Base-by-base conservation (phyloP, 2,888 invertebrate genomes). In the Drosophila pegasa region DNA sequence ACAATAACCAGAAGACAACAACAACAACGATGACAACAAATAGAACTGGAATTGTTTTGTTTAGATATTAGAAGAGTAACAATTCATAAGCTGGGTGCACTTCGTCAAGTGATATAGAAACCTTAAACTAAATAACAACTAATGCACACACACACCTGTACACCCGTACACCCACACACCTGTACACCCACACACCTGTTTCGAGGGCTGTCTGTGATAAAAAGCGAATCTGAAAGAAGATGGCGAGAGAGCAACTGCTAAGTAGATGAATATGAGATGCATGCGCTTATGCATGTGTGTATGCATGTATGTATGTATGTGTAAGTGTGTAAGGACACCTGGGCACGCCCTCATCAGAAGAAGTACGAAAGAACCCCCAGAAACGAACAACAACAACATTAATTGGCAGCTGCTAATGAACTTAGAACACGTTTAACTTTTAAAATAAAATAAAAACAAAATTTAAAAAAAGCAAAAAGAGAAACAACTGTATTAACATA, bases 151-250 rank as follows among this genome's bases (percentile, higher is more conserved):
- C 33, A 51, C 40, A 38, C 27, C 37, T 16, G 25, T 8, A 29
- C 47, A 37, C 31, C 29, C 4, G 14, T 8, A 29, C 31, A 47
- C 35, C 41, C n/a, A 33, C 2, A 50, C n/a, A 29, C 25, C 41
- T 12, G 16, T 12, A 41, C 43, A 29, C 31, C 41, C 14, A 60
- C 2, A 50, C 31, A 48, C 33, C 48, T 51, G 22, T 27, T 16
- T 16, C n/a, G 50, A 31, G 54, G 54, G 33, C 54, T 51, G 35
- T 60, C 52, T 70, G 74, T 74, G 73, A 65, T 70, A 73, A 25
- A 25, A 41, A n/a, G 31, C 38, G 31, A 48, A 45, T 9, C 33
- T 50, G 35, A 35, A 33, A 18, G n/a, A 50, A 50, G 10, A 18
- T 20, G 8, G 14, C 8, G 8, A 48, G 33, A 10, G 20, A 33